Base-by-base conservation (phyloP, 2,888 invertebrate species). In the Philaethria dido region DNA sequence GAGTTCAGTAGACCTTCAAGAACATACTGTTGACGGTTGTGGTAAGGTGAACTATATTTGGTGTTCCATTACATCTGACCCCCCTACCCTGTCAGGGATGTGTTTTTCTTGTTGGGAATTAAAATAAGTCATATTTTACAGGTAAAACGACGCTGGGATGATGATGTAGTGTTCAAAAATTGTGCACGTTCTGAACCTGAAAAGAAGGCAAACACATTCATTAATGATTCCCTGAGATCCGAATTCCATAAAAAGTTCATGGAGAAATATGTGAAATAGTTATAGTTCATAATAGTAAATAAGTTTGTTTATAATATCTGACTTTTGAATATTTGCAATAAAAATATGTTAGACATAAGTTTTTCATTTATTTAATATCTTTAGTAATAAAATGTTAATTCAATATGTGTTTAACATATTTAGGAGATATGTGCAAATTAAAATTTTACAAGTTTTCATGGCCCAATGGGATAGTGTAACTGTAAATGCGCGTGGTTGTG, bases 201-300 rank as follows among this genome's bases (percentile, higher is more conserved):
- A 73, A 97, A 97, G 81, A 97, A 97, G 80, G 90, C 93, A 14
- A 96, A 96, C 73, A 95, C 96, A 25, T 99, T 99, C 82, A 98
- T 99, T 70, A 99, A 99, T 87, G 99, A 99, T 85, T 98, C 99
- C 0, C 89, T 99, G 64, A 95, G 99, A 74, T 99, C 99, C 50
- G 99, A 99, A 84, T 99, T 99, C 85, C 99, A 99, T 88, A 97
- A 98, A 82, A 99, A 99, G 87, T 99, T 99, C 84, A 99, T 99
- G 99, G 99, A 99, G 80, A 99, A 99, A 92, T 99, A 99, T 93
- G 98, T 99, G 3, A 99, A 99, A 92, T 99, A 95, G 92, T 61
- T n/a, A 61, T 55, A 33, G 18, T 47, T 2, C 9, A 33, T 62
- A 33, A 18, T 11, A 36, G 55, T 36, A 18, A 50, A 54, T 14